phyloP scores from a whole-genome alignment of 2,888 invertebrate genomes.

The Acanthoscelides obtectus region DNA sequence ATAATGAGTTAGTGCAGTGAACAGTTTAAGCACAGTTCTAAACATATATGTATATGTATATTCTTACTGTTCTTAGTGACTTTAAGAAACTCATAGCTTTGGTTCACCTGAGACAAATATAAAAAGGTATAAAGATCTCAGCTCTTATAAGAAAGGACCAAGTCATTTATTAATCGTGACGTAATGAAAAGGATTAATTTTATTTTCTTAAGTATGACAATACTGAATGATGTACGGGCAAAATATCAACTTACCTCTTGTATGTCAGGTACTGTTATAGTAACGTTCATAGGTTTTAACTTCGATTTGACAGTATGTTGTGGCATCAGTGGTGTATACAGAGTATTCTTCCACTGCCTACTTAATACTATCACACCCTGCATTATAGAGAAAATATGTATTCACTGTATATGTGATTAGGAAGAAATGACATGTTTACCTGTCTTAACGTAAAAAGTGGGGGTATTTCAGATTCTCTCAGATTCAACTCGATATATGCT shows the following conservation, averaged over 20 bases:
- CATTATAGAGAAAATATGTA: not conserved
- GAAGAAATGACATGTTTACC: conserved; percentile 46
- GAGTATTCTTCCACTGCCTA: conserved; percentile 93
- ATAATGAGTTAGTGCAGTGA: conserved; percentile 25
- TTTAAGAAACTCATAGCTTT: conserved; percentile 29
- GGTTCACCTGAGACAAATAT: conserved; percentile 31
- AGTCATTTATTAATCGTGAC: not conserved
- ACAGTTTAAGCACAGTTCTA: conserved; percentile 17
- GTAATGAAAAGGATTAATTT: not conserved
- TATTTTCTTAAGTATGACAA: conserved; percentile 1
- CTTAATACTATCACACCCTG: conserved; percentile 93
- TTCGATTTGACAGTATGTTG: conserved; percentile 81
- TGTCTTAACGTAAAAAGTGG: conserved; percentile 83
- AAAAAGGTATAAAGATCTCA: not conserved
- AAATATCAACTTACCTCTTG: conserved; percentile 60
- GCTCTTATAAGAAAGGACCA: not conserved
- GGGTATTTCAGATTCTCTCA: conserved; percentile 79
- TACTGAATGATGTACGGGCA: not conserved
- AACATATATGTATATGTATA: conserved; percentile 13
- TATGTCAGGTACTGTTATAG: conserved; percentile 79
- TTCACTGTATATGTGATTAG: not conserved
- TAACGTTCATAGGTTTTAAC: conserved; percentile 79
- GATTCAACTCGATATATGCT: conserved; percentile 73
- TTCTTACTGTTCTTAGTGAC: conserved; percentile 28
- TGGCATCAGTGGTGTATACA: conserved; percentile 87